These are phyloP conservation scores for Noctua janthe DNA, from an alignment of 2,888 invertebrate genomes.

Conservation along the genomic window DNA sequence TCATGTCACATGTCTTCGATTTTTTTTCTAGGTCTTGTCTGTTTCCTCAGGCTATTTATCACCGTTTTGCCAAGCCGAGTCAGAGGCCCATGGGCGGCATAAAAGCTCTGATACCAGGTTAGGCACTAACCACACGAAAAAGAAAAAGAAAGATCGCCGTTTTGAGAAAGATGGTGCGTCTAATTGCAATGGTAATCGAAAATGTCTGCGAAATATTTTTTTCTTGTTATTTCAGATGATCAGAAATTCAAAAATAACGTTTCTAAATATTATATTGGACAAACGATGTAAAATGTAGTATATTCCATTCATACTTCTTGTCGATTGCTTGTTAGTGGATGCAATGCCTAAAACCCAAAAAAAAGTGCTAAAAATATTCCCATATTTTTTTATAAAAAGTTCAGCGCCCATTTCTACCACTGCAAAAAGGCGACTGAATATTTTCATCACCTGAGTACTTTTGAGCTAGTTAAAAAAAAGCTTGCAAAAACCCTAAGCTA, in stretches of 20 bases:
- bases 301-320: background rate
- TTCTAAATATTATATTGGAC: background rate
- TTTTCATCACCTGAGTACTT: slow-evolving; percentile 63
- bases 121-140: too few species aligned
- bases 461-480: slow-evolving; percentile 64
- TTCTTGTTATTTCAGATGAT: background rate
- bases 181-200: background rate
- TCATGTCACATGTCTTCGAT: background rate
- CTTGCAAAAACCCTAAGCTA: slow-evolving; percentile 62
- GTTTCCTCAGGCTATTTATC: background rate
- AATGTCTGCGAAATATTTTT: background rate
- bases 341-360: background rate
- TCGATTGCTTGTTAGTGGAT: background rate
- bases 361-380: background rate
- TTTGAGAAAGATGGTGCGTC: background rate
- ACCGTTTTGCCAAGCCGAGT: too few species aligned
- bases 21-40: background rate
- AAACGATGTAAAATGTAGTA: background rate
- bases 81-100: too few species aligned
- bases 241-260: background rate
- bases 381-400: slow-evolving; percentile 18
- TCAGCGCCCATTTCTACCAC: slow-evolving; percentile 30
- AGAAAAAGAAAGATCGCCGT: too few species aligned
- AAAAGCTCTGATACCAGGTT: too few species aligned
- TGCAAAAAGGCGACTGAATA: slow-evolving; percentile 53